Conservation (phyloP, 2,797 vertebrate genomes). For the Varecia variegata region DNA sequence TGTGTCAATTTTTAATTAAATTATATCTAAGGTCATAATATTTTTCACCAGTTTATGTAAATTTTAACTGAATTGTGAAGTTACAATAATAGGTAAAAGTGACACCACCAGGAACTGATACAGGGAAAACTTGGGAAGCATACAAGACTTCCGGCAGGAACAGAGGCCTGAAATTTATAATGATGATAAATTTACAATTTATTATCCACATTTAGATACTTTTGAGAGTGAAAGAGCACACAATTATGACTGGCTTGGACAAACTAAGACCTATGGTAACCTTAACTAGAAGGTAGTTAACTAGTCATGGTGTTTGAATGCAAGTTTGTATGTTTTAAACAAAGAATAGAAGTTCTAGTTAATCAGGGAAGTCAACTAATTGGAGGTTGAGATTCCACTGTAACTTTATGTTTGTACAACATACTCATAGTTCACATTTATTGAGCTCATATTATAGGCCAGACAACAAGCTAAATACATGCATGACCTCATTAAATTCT, state of each 20-base stretch:
- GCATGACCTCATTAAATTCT: not conserved
- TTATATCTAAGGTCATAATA: not conserved
- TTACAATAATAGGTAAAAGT: not conserved
- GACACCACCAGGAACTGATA: not conserved
- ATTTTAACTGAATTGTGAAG: not conserved
- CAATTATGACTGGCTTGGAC: not conserved
- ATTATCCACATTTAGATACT: not conserved
- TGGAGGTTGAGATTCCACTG: not conserved
- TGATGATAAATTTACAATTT: not conserved
- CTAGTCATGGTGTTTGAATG: not conserved
- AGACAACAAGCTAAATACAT: not conserved
- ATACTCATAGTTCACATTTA: not conserved
- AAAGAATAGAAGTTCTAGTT: not conserved
- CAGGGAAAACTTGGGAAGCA: not conserved
- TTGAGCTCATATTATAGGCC: not conserved
- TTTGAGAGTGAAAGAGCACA: not conserved
- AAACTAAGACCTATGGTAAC: not conserved
- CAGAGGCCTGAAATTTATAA: not conserved
- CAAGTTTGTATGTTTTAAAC: not conserved
- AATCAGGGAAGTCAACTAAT: not conserved
- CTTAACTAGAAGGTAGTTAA: not conserved
- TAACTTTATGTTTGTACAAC: not conserved
- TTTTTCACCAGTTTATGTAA: not conserved
- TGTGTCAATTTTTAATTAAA: not conserved
- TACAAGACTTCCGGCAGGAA: not conserved